Evolutionary conservation across 1,140 invertebrate species (phyloP).

Genomic region (Lepidurus apus): DNA sequence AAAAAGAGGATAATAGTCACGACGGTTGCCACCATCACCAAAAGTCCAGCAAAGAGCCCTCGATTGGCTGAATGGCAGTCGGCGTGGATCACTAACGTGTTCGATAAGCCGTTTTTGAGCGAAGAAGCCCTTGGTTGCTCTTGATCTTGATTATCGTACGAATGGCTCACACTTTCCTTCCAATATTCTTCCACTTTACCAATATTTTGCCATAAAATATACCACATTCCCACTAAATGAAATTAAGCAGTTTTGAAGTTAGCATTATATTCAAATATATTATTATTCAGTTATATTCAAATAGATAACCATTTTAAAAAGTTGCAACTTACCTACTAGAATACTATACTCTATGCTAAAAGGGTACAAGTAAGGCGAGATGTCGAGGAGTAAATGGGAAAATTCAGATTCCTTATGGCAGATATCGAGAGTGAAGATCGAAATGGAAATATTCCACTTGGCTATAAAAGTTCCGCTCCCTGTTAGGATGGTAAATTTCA

Average conservation of each 20-base stretch:
- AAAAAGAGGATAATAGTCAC: slow-evolving; percentile 64
- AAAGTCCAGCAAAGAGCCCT: slow-evolving; percentile 60
- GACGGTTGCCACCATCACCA: slow-evolving; percentile 56
- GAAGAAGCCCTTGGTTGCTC: slow-evolving; percentile 32
- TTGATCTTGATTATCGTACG: slow-evolving; percentile 38
- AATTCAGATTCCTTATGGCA: slow-evolving; percentile 48
- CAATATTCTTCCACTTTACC: slow-evolving; percentile 50
- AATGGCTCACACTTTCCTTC: slow-evolving; percentile 35
- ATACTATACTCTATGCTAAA: slow-evolving; percentile 70
- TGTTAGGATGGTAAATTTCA: background rate
- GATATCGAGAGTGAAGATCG: slow-evolving; percentile 36
- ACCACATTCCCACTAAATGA: slow-evolving; percentile 59
- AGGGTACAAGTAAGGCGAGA: slow-evolving; percentile 64
- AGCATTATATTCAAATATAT: too few relatives aligned
- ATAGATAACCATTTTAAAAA: background rate
- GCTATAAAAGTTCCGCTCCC: background rate
- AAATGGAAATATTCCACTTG: background rate
- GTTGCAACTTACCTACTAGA: slow-evolving; percentile 53
- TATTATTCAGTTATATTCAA: background rate
- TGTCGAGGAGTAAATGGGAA: slow-evolving; percentile 47
- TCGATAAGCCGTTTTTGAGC: slow-evolving; percentile 38
- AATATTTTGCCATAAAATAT: slow-evolving; percentile 66
- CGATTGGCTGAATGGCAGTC: slow-evolving; percentile 67
- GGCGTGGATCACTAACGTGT: slow-evolving; percentile 59
- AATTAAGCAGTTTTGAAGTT: slow-evolving; percentile 24